These are phyloP conservation scores for Orientallactaga sibirica DNA, from an alignment of 2,797 vertebrate species.

Conservation along the genomic window DNA sequence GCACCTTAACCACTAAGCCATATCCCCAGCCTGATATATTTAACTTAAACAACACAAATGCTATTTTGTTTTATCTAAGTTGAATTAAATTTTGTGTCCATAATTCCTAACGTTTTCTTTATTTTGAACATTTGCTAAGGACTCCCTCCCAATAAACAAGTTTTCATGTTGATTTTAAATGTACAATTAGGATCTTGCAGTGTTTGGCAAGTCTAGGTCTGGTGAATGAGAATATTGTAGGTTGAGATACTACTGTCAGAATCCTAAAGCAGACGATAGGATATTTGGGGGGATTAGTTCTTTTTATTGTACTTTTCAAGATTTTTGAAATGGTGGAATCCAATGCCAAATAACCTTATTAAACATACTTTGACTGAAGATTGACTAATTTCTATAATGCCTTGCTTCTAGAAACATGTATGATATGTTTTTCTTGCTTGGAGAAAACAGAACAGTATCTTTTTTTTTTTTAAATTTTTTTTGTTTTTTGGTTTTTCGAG, in stretches of 20 bases:
- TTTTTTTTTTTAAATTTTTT: too few relatives aligned
- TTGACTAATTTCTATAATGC: background rate
- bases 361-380: slow-evolving; percentile 4
- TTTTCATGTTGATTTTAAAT: slow-evolving; percentile 67
- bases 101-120: slow-evolving; percentile 12
- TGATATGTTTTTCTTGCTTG: background rate
- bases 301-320: slow-evolving; percentile 57
- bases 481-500: too few relatives aligned
- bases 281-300: background rate
- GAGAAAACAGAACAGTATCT: slow-evolving; percentile 23
- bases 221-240: slow-evolving; percentile 62
- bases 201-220: slow-evolving; percentile 38
- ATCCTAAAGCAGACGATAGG: background rate
- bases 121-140: slow-evolving; percentile 57
- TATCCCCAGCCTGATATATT: background rate
- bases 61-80: slow-evolving; percentile 12
- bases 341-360: slow-evolving; percentile 23
- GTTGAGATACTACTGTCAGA: slow-evolving; percentile 16
- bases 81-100: slow-evolving; percentile 51
- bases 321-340: slow-evolving; percentile 27
- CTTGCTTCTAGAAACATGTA: background rate
- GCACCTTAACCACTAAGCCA: too few relatives aligned
- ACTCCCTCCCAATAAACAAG: slow-evolving; percentile 16
- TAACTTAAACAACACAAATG: slow-evolving; percentile 51
- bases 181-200: slow-evolving; percentile 57